Evolutionary conservation across 2,797 vertebrate species (phyloP).

Genomic region (Coracias cyanogaster): DNA sequence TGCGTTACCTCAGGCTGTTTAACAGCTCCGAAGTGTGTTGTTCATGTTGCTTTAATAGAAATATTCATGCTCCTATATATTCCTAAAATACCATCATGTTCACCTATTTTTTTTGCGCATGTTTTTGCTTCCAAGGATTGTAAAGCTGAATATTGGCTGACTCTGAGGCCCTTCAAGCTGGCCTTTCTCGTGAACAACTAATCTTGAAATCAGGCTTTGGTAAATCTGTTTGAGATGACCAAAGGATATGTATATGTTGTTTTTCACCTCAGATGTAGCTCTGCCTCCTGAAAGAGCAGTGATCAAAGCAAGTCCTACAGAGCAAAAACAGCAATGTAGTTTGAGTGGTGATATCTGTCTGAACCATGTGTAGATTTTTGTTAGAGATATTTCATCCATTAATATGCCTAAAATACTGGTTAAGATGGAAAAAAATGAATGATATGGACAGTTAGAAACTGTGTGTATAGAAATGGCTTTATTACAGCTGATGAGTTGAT

Average conservation of each 20-base stretch:
- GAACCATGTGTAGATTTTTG: background rate
- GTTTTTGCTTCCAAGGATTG: background rate
- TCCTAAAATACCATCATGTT: background rate
- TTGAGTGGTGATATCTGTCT: background rate
- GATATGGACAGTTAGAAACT: background rate
- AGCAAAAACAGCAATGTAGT: background rate
- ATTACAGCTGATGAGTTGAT: background rate
- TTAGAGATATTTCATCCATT: background rate
- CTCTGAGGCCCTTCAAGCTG: background rate
- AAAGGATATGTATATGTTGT: background rate
- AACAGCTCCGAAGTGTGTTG: background rate
- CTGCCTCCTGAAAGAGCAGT: background rate
- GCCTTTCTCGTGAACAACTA: background rate
- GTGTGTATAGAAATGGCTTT: background rate
- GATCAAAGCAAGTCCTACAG: background rate
- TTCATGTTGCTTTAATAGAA: background rate
- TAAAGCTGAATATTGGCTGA: background rate
- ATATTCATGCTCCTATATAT: background rate
- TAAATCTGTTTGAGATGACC: background rate
- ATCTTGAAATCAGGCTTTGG: background rate
- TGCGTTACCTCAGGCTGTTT: background rate
- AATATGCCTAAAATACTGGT: background rate
- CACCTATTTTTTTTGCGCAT: fast-evolving
- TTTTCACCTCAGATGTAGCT: background rate
- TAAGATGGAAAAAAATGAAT: background rate